Evolutionary conservation across 2,113 vertebrate genomes (phyloP), one percentile per base, ranked within the genome.

Genomic region (Myrmecophaga tridactyla): DNA sequence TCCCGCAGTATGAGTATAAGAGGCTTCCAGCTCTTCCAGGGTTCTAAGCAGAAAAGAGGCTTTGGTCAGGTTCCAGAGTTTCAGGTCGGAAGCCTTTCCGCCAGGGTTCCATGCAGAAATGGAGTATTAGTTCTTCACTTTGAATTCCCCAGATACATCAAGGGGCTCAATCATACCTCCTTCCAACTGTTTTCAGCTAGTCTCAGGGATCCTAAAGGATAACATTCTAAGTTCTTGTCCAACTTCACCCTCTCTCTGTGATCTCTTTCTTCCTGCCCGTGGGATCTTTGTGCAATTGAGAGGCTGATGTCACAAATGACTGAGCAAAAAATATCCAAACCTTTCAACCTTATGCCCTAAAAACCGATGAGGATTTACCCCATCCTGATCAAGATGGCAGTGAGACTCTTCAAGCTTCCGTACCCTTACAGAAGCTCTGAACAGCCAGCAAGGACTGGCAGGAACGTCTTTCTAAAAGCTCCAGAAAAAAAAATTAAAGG

Each of bases 111-210:
- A 41, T 34, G 39, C 21, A 43, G 39, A 70, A 70, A 56, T 2
- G 39, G 7, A 62, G 43, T 1, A 0, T 3, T 3, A 11, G 8
- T 14, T 63, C 43, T 20, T 65, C 34, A 7, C 6, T 43, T 17
- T 73, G 13, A 60, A 87, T 23, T 65, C 46, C 29, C 17, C 56
- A 39, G n/a, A 31, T 39, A 27, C 29, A n/a, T 1, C n/a, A n/a
- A 53, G 89, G 53, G 43, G 29, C 46, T 65, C 23, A 12, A 12
- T 56, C 58, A 51, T 6, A 58, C 31, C 2, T 25, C 11, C 18
- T 29, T 11, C 13, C 67, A 34, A 0, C 10, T 41, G 77, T 20
- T 41, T 25, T 72, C 41, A 78, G 46, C 46, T 58, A 31, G 36
- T 72, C 43, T n/a, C 29, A 53, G 60, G 53, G 65, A 60, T 41